A percentile compares a stretch with the other conserved stretches of the same genome.
phyloP scores from a whole-genome alignment of 2,888 invertebrate species.

The Antheraea assamensis region DNA sequence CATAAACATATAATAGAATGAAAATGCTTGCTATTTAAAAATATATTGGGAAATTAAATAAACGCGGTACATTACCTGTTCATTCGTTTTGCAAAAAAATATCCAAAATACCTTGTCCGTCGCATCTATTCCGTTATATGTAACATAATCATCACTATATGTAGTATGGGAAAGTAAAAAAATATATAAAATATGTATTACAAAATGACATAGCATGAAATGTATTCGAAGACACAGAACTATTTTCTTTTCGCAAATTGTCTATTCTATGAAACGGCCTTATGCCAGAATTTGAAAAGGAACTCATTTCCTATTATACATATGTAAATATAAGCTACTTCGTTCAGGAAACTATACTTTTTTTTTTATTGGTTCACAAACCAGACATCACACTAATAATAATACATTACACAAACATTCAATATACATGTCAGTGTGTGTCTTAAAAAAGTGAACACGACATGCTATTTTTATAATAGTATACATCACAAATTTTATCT shows the following conservation, averaged over 20 bases:
- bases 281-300: not conserved
- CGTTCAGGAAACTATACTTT: not conserved
- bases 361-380: no score
- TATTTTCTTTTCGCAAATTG: not conserved
- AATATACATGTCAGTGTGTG: no score
- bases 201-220: slow-evolving; percentile 2
- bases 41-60: not conserved
- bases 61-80: not conserved
- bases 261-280: not conserved
- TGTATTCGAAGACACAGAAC: not conserved
- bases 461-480: no score
- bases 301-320: not conserved
- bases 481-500: no score
- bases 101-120: not conserved
- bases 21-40: not conserved
- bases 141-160: not conserved
- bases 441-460: no score
- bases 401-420: no score
- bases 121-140: not conserved
- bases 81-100: not conserved
- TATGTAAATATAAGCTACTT: not conserved
- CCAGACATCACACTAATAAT: no score
- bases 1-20: no score
- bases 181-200: not conserved
- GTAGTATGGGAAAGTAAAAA: not conserved